phyloP scores from a whole-genome alignment of 2,888 invertebrate species.

The Alsophila aescularia region DNA sequence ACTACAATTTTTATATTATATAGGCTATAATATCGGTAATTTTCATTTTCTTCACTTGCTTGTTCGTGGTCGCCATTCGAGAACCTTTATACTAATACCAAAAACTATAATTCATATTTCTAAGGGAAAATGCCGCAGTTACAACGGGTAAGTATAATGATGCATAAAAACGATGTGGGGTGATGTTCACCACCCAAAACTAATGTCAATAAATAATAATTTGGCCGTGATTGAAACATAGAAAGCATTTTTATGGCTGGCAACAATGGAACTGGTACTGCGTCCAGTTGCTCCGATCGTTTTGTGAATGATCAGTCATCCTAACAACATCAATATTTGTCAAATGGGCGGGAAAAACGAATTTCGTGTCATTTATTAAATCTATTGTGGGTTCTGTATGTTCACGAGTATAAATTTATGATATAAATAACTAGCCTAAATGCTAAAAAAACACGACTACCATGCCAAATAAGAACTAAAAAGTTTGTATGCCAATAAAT shows the following conservation, averaged over 20 bases:
- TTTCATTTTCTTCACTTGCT: too few species aligned
- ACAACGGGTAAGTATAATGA: slow-evolving; percentile 10
- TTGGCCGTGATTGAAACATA: slow-evolving; percentile 64
- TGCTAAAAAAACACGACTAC: too few species aligned
- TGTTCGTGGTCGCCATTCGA: too few species aligned
- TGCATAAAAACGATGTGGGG: slow-evolving; percentile 29
- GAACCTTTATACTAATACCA: not conserved
- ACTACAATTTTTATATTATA: too few species aligned
- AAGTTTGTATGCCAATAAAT: too few species aligned
- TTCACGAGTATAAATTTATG: too few species aligned
- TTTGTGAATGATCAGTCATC: slow-evolving; percentile 38
- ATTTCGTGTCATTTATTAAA: slow-evolving; percentile 23
- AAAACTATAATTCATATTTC: not conserved
- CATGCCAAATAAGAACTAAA: too few species aligned
- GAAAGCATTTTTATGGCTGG: slow-evolving; percentile 66
- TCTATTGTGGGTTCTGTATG: slow-evolving; percentile 36
- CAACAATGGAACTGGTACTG: slow-evolving; percentile 46
- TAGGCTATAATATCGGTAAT: too few species aligned
- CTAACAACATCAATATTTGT: slow-evolving; percentile 64
- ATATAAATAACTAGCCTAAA: too few species aligned
- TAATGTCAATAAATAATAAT: slow-evolving; percentile 65
- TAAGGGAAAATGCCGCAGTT: not conserved
- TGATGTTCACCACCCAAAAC: slow-evolving; percentile 36
- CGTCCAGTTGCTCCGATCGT: slow-evolving; percentile 47
- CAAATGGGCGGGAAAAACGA: slow-evolving; percentile 63